A percentile compares a stretch with the other conserved stretches of the same genome.
Conservation (phyloP, 2,888 invertebrate genomes). For the Tholera decimalis region DNA sequence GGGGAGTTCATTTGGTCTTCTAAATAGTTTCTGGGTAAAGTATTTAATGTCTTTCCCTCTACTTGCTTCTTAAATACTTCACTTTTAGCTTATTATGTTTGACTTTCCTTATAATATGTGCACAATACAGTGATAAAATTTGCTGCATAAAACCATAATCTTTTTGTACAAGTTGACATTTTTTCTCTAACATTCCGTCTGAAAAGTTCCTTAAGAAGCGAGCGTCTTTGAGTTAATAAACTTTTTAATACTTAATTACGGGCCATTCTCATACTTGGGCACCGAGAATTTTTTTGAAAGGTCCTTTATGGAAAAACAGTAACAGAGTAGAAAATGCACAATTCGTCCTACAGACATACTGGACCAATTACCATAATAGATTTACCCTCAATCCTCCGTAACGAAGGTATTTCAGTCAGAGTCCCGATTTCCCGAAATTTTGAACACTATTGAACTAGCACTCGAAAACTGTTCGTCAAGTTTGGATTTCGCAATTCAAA, state of each 20-base stretch:
- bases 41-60: constrained; percentile 27
- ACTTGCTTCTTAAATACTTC: constrained; percentile 27
- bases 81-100: constrained; percentile 21
- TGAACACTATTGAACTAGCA: constrained; percentile 65
- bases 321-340: not conserved
- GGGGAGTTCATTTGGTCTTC: constrained; percentile 49
- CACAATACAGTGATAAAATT: constrained; percentile 19
- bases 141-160: constrained; percentile 25
- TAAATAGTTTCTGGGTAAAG: constrained; percentile 50
- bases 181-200: constrained; percentile 55
- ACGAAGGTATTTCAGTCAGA: constrained; percentile 47
- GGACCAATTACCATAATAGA: constrained; percentile 22
- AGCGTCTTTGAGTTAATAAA: constrained; percentile 53
- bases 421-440: constrained; percentile 31
- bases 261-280: constrained; percentile 13
- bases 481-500: constrained; percentile 74
- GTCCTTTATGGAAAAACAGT: not conserved
- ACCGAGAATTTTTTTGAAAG: not conserved
- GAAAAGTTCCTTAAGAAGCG: constrained; percentile 54
- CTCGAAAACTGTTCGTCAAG: constrained; percentile 71
- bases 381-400: constrained; percentile 25
- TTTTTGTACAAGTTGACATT: constrained; percentile 45
- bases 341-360: constrained; percentile 16
- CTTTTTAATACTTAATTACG: constrained; percentile 57
- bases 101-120: not conserved